Conservation (phyloP, 2,113 vertebrate genomes). For the Nestor notabilis region DNA sequence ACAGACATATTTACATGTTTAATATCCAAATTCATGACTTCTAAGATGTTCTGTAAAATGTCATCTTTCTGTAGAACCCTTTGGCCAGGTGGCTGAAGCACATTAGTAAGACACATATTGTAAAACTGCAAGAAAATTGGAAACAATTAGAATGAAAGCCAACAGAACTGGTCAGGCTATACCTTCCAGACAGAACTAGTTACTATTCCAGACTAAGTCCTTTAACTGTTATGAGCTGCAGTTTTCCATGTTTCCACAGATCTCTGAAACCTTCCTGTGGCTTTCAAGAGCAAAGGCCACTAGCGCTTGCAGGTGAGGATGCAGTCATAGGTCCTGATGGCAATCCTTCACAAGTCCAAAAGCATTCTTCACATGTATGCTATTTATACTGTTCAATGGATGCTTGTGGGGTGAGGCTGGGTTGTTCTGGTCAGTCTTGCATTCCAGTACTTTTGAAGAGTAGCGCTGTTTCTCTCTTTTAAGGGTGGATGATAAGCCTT, state of each 20-base stretch:
- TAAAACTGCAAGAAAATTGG: conserved; percentile 1
- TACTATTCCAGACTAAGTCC: background rate
- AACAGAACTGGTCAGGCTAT: conserved; percentile 9
- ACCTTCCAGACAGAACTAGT: background rate
- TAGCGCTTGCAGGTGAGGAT: background rate
- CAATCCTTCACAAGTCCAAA: background rate
- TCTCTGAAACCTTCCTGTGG: background rate
- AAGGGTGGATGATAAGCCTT: background rate
- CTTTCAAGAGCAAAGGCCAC: background rate
- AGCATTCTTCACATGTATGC: background rate
- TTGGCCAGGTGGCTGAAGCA: background rate
- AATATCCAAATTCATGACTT: conserved; percentile 9
- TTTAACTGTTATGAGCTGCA: background rate
- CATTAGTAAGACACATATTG: background rate
- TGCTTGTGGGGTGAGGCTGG: background rate
- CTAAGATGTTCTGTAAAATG: background rate
- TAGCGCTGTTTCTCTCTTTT: background rate
- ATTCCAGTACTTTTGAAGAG: background rate
- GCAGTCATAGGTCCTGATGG: background rate
- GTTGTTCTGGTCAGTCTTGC: background rate
- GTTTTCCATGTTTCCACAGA: background rate
- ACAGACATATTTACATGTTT: conserved; percentile 25
- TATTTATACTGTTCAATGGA: background rate
- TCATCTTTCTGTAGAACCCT: background rate
- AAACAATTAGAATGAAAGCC: conserved; percentile 11